A percentile compares a stretch with the other conserved stretches of the same genome.
phyloP scores from a whole-genome alignment of 2,797 vertebrate genomes.

The Kryptolebias ocellatus region DNA sequence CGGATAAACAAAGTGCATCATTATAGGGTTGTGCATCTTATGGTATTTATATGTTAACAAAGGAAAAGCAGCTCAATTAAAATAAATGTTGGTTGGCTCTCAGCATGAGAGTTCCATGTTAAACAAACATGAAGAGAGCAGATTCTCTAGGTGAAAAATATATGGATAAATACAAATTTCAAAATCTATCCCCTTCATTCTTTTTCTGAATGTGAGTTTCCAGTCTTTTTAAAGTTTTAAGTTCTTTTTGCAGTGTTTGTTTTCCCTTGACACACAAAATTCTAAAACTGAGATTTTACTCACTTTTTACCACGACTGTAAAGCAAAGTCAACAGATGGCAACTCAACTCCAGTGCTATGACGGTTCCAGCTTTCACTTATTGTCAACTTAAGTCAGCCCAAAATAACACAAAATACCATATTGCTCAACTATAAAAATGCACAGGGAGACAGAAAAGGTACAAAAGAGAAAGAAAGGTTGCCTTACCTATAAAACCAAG shows the following conservation, averaged over 20 bases:
- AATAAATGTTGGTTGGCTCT: constrained; percentile 32
- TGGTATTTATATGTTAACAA: constrained; percentile 32
- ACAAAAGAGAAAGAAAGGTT: constrained; percentile 17
- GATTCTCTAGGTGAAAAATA: not conserved
- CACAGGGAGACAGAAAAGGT: constrained; percentile 22
- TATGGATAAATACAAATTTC: constrained; percentile 1
- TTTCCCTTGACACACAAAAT: not conserved
- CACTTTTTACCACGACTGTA: not conserved
- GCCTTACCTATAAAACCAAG: constrained; percentile 81
- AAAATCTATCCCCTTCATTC: constrained; percentile 8
- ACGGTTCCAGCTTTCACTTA: constrained; percentile 18
- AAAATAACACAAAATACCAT: constrained; percentile 20
- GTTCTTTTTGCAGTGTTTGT: not conserved
- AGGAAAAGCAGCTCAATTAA: constrained; percentile 26
- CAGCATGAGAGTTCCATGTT: constrained; percentile 24
- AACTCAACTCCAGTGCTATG: constrained; percentile 15
- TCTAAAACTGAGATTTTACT: not conserved
- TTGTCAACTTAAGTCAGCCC: constrained; percentile 29
- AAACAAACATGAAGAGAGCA: constrained; percentile 10
- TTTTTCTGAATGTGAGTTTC: not conserved
- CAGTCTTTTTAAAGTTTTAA: not conserved
- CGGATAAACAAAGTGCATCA: constrained; percentile 11
- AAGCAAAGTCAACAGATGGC: constrained; percentile 14
- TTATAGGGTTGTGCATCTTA: constrained; percentile 22
- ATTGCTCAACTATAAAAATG: constrained; percentile 21